Base-by-base conservation (phyloP, 2,888 invertebrate species). In the Tachina grossa region DNA sequence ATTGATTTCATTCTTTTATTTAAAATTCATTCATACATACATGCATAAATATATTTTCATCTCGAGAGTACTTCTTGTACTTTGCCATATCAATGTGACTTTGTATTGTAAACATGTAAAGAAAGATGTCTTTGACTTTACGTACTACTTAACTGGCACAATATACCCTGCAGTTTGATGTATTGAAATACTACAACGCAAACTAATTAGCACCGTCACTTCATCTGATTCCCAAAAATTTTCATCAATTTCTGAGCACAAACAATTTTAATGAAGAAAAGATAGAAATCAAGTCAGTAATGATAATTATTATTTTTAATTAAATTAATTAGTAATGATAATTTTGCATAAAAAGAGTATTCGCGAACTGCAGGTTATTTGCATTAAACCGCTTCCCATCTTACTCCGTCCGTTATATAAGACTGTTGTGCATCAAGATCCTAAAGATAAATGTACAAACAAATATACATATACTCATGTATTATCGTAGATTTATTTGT, bases 401-500 rank as follows among this genome's bases (percentile, higher is more conserved):
- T 63, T 19, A 10, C 31, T 43, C n/a, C 16, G 43, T 43, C n/a
- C 16, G 1, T 16, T 57, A 22, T 16, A n/a, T 19, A 61, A 74
- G 39, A 19, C 6, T 16, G 53, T 79, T 57, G 39, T 65, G 47
- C 45, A 43, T 39, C 39, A 59, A 75, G 74, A 68, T 81, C 39
- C 19, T 53, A 47, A 53, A 68, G 53, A 68, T 61, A 81, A 61
- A 61, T 14, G 13, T 49, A 53, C 11, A 59, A 22, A 41, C 10
- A 55, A 6, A 41, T 6, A 63, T 22, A 59, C 45, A 8, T 41
- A 61, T 53, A 53, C 31, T 22, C 4, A 5, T 1, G 13, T 11
- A 47, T 63, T 47, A 79, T 31, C 53, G 31, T 71, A 49, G n/a
- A 78, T 61, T 61, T 69, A 78, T 69, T 61, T 78, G 78, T 69